Base-by-base conservation (phyloP, 2,113 vertebrate species). In the Manacus vitellinus region DNA sequence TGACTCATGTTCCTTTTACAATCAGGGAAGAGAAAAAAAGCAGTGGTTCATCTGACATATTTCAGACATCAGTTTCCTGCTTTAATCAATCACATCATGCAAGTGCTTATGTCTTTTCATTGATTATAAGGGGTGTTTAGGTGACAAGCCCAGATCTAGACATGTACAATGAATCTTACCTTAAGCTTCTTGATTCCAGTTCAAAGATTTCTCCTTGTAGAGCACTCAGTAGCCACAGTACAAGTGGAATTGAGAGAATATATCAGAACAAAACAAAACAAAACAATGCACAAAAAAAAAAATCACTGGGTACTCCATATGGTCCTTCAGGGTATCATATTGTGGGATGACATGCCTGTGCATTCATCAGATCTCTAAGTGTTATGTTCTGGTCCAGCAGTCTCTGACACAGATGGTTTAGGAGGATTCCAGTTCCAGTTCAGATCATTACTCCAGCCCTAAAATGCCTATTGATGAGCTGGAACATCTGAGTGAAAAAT, bases 371-470 rank as follows among this genome's bases (percentile, higher is more conserved):
- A 62, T 27, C 56, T 23, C 7, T 78, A 88, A 94, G 74, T 66
- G 46, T 49, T 80, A 19, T 61, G 46, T 73, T 91, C 46, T 85
- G 74, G 80, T 91, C 89, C 87, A 89, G 37, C 62, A 79, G 44
- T 43, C 49, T 72, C 87, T 82, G 71, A 85, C 77, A 91, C 96
- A 95, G 92, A 94, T 91, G 81, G 81, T 96, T 95, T 87, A 89
- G 71, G 33, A 5, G 2, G 28, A 89, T 90, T 94, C 37, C 51
- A 27, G 37, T 85, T 96, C 85, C 93, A 92, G 59, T 30, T 92
- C 68, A 91, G 74, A 94, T 76, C 92, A 89, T 94, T 87, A 87
- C 66, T 81, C 49, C 71, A 89, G 41, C 49, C 63, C 67, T 91
- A 85, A 95, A 95, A 87, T 72, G 79, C 20, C 66, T 85, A 58